Percentiles rank a stretch among this genome's conserved stretches.
Conservation (phyloP, 92 coral and sea anemone species). For the Zoanthus sansibaricus region DNA sequence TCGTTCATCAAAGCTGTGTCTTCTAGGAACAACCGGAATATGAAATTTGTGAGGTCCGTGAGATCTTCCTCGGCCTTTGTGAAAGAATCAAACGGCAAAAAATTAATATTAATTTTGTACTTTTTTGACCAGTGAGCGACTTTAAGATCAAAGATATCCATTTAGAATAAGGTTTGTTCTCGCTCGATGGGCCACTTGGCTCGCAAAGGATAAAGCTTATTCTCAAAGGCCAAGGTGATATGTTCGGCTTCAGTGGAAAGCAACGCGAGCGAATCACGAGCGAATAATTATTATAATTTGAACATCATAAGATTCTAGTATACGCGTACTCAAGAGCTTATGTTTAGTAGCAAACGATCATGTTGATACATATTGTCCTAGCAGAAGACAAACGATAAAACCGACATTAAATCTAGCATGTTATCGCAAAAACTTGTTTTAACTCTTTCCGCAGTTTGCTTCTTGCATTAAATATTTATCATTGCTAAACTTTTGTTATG, state of each 20-base stretch:
- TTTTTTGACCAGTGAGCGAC: not conserved
- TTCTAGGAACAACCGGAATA: constrained; percentile 92
- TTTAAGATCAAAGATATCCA: not conserved
- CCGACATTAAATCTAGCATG: not conserved
- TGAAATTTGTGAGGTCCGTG: constrained; percentile 94
- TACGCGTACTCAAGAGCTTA: not conserved
- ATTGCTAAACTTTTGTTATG: not conserved
- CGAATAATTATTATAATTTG: not conserved
- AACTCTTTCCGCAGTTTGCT: not conserved
- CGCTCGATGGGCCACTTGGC: no score
- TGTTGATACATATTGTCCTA: not conserved
- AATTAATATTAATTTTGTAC: not conserved
- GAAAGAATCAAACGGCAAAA: not conserved
- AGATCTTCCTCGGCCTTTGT: constrained; percentile 86
- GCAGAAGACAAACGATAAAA: not conserved
- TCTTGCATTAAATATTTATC: not conserved
- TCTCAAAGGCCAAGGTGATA: not conserved
- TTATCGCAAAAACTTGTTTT: not conserved
- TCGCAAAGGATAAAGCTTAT: no score
- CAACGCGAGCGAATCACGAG: not conserved
- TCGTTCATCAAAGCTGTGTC: constrained; percentile 97
- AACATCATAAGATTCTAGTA: not conserved
- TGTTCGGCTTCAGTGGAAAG: constrained; percentile 21
- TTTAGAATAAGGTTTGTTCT: not conserved
- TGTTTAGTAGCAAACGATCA: not conserved